Evolutionary conservation across 1,140 invertebrate species (phyloP), one percentile per base, ranked within the genome.

Genomic region (Sitophilus oryzae): DNA sequence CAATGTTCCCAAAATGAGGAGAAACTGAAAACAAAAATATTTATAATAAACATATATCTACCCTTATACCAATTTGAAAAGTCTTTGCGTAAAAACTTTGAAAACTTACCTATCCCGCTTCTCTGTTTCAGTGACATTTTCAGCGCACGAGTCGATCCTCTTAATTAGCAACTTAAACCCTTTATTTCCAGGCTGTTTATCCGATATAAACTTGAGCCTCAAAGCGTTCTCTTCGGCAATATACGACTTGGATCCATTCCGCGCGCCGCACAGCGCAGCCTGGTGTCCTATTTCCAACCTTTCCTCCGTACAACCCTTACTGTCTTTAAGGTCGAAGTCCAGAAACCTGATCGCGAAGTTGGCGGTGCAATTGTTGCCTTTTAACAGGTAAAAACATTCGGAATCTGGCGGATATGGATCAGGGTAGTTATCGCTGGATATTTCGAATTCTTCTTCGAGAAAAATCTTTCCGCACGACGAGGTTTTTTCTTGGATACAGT

Each of bases 341-440:
- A 79, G 57, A 58, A 80, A 80, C 49, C 79, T 73, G 11, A 82
- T 64, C 52, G 76, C 72, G 58, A 77, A 82, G 43, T 74, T 65
- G 25, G 73, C 74, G 10, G 77, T 71, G 44, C 79, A 82, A 3
- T 68, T 68, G 1, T 72, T 73, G 0, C 76, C 79, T 20, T 71
- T 72, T 10, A 82, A 64, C 3, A 70, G 65, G 59, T 76, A 80
- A 45, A 74, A 65, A 65, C 78, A 80, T 20, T 76, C 66, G 11
- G 66, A 61, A 53, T 74, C 70, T 10, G 56, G 47, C 0, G 74
- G 66, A 71, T 78, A 79, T 34, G 71, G 67, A 23, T 64, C 55
- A 1, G 78, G 78, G 62, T 80, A 81, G 57, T 74, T 73, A n/a
- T 75, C 77, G 3, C 72, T 74, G 40, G 71, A 64, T 1, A 77